Percentiles rank a stretch among this genome's conserved stretches.
These are phyloP conservation scores for Cygnus buccinator DNA, from an alignment of 2,113 vertebrate species.

Conservation along the genomic window DNA sequence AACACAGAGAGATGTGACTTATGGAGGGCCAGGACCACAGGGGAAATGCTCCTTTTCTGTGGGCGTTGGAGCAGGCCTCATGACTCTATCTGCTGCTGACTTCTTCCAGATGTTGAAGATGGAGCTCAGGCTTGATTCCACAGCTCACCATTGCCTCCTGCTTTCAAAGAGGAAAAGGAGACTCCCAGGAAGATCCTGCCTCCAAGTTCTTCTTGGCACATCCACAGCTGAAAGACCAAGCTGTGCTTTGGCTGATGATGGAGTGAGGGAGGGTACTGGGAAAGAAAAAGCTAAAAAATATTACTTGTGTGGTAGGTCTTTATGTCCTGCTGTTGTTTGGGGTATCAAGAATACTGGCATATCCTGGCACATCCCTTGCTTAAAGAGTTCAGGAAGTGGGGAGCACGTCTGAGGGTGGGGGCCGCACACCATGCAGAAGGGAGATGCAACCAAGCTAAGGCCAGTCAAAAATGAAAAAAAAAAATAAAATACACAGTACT, in stretches of 20 bases:
- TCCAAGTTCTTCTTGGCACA: neutral
- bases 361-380: neutral
- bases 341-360: neutral
- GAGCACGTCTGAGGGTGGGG: fast-evolving
- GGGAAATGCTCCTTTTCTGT: neutral
- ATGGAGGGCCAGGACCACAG: neutral
- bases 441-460: neutral
- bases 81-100: neutral
- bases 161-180: neutral
- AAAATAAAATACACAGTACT: neutral
- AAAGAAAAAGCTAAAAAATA: fast-evolving
- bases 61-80: neutral
- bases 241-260: neutral
- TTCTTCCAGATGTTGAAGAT: neutral
- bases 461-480: neutral
- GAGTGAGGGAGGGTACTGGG: neutral
- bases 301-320: neutral
- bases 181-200: neutral
- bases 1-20: neutral
- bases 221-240: neutral
- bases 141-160: neutral
- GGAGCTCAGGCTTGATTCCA: neutral
- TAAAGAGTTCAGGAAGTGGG: neutral
- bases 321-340: neutral
- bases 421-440: neutral